Conservation (phyloP, 2,113 vertebrate genomes). For the Quiscalus mexicanus region DNA sequence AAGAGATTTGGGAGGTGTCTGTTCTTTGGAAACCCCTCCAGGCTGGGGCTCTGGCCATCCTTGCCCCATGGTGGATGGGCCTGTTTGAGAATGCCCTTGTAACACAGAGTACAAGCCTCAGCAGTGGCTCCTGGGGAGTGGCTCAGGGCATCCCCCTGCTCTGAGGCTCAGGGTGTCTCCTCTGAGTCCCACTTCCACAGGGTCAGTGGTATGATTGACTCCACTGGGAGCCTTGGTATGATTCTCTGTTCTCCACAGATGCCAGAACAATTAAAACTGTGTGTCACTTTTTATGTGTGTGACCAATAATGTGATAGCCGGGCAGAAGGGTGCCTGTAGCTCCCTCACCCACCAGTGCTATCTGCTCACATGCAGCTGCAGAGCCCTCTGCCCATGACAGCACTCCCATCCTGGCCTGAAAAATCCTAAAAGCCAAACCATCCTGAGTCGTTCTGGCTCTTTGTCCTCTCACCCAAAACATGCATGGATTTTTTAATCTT, state of each 20-base stretch:
- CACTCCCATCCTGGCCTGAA: not conserved
- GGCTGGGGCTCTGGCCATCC: not conserved
- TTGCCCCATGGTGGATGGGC: fast-evolving
- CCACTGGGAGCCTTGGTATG: not conserved
- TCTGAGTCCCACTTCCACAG: not conserved
- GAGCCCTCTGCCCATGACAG: not conserved
- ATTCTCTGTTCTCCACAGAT: not conserved
- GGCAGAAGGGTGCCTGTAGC: not conserved
- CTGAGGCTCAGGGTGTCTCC: not conserved
- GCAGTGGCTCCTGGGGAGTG: not conserved
- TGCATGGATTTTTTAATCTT: not conserved
- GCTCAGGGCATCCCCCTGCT: not conserved
- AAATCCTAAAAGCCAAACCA: not conserved
- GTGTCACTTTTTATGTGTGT: not conserved
- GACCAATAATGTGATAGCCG: not conserved
- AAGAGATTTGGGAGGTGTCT: not conserved
- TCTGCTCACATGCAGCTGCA: not conserved
- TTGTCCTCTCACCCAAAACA: not conserved
- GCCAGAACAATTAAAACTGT: not conserved
- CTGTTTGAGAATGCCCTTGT: not conserved
- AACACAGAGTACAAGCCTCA: not conserved
- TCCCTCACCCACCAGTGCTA: not conserved
- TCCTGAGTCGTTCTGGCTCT: not conserved
- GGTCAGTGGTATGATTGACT: not conserved
- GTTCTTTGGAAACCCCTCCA: not conserved